These are phyloP conservation scores for Hippotragus niger DNA, from an alignment of 2,113 vertebrate species.

Conservation along the genomic window DNA sequence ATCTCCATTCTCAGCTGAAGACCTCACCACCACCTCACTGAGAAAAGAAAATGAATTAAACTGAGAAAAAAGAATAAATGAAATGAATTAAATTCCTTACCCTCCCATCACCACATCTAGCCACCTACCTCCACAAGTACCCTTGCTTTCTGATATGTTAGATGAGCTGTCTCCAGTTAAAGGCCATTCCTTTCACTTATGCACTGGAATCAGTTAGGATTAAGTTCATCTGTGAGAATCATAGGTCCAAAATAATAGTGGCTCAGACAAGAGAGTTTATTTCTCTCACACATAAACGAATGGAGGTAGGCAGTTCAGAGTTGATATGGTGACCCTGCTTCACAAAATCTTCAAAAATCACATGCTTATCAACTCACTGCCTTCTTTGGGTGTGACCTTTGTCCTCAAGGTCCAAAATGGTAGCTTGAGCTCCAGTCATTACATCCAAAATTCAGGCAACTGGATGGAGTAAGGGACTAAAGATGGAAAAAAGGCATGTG, in stretches of 20 bases:
- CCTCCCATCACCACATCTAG: background rate
- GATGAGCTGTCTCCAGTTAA: background rate
- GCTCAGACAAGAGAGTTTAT: background rate
- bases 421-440: background rate
- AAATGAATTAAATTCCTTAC: background rate
- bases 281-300: background rate
- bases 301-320: background rate
- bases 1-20: background rate
- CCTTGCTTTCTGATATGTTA: background rate
- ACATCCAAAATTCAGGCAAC: background rate
- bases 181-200: background rate
- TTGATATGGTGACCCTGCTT: background rate
- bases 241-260: background rate
- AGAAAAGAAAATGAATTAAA: constrained; percentile 1
- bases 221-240: background rate
- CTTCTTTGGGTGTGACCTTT: background rate
- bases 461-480: background rate
- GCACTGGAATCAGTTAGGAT: background rate
- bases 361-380: background rate
- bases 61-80: background rate
- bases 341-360: constrained; percentile 17
- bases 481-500: background rate
- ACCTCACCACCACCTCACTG: background rate
- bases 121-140: background rate
- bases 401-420: background rate